Evolutionary conservation across 2,797 vertebrate species (phyloP), one percentile per base, ranked within the genome.

Genomic region (Aldrovandia affinis): DNA sequence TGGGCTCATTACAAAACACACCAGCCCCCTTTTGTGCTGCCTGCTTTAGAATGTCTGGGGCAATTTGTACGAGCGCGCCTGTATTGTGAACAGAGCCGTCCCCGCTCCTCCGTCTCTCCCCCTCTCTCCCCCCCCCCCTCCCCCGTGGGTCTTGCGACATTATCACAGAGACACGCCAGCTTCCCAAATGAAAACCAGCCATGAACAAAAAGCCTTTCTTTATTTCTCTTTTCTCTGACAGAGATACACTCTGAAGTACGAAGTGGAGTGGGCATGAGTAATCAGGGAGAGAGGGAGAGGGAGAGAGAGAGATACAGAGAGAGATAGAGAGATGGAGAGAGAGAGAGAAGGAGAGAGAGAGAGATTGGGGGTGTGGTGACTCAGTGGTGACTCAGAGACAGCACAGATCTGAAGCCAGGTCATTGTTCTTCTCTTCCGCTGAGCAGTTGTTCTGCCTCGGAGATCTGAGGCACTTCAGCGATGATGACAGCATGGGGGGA

Each of bases 171-270:
- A 84, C 87, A 90, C 89, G 91, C 91, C 91, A 89, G 85, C 88
- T 86, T 86, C 83, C 28, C 88, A 93, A 93, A 94, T 92, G 89
- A 92, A 92, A 94, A 94, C 89, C 92, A 93, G 91, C 87, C 91
- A 85, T 75, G 25, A 61, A 87, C 90, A 91, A 89, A 91, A 92
- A 89, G 87, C 61, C 84, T 87, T 89, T 18, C 33, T 70, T 88
- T 92, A 86, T 90, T 90, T 89, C 88, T 81, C 73, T 91, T 86
- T 88, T 86, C 88, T 89, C 83, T 88, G 82, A 83, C 25, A 25
- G 86, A 70, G 1, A 75, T 1, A 83, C 87, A 90, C 87, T 83
- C 87, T 78, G 39, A 85, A 91, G 89, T 90, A 84, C 91, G 89
- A 90, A 90, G 88, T 91, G 89, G 86, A 86, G 88, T 90, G 87